Evolutionary conservation across 2,797 vertebrate genomes (phyloP), one percentile per base, ranked within the genome.

Genomic region (Bovichtus variegatus): DNA sequence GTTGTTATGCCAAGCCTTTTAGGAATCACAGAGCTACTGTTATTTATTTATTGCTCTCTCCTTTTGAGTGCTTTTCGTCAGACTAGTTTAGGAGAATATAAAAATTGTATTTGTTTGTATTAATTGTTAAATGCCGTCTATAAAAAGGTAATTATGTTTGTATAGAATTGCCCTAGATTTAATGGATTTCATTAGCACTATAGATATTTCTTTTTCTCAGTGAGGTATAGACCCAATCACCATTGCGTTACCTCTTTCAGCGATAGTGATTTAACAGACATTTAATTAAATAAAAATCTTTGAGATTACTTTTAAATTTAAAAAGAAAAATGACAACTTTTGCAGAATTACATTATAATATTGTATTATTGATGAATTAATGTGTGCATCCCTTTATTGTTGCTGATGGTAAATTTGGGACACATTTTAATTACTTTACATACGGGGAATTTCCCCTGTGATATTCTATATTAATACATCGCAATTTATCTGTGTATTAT

Each of bases 1-100:
- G 13, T 4, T 34, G 29, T 5, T 8, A 65, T 57, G 64, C 73
- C 40, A 71, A 38, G 47, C 9, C 4, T 38, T 70, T 16, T 0
- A 58, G 44, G 40, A 49, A 57, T 3, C 19, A 62, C 2, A 23
- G 34, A 79, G 54, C 58, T 74, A 41, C 55, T 67, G 63, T 49
- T 74, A 7, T 1, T 6, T 65, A 44, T 51, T 19, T 57, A 5
- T 36, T 54, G 25, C 15, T 25, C 21, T 6, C 4, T 19, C 16
- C 15, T 11, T 34, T 55, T 58, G 44, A 19, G 36, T 31, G 7
- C 10, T 58, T 44, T 43, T 41, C 31, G 49, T 36, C 27, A n/a
- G 7, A 66, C 27, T 15, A 54, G 9, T 36, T 34, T 0, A 11
- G 5, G 9, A 31, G 15, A 19, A 51, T 21, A 25, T 40, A 12